A percentile compares a stretch with the other conserved stretches of the same genome.
Conservation (phyloP, 1,140 invertebrate genomes). For the Drosophila pachea region DNA sequence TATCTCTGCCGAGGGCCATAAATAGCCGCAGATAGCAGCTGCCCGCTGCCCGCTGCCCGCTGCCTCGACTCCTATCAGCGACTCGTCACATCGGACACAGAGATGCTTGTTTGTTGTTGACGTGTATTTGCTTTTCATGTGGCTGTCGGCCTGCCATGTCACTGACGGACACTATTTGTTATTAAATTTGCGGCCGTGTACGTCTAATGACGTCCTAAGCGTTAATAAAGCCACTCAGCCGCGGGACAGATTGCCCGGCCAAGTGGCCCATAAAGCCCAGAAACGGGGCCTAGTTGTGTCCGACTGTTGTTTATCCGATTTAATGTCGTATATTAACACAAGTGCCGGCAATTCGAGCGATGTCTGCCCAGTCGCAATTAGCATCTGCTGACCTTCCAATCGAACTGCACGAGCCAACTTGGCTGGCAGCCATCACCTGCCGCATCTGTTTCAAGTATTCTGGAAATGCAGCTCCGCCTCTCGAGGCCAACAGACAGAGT, state of each 20-base stretch:
- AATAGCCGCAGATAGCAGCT: conserved; percentile 27
- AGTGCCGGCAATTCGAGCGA: conserved; percentile 21
- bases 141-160: conserved; percentile 29
- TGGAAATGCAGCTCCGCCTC: too few species aligned
- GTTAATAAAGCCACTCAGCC: conserved; percentile 28
- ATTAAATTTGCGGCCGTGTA: conserved; percentile 44
- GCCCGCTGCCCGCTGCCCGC: neutral
- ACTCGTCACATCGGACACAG: conserved; percentile 31
- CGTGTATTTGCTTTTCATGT: neutral
- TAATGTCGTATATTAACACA: neutral
- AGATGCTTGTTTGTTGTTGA: conserved; percentile 35
- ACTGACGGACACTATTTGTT: conserved; percentile 60
- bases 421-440: too few species aligned
- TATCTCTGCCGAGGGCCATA: conserved; percentile 19
- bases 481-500: neutral
- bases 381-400: conserved; percentile 11
- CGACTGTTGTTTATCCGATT: conserved; percentile 3
- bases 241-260: neutral
- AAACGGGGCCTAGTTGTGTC: neutral
- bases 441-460: too few species aligned
- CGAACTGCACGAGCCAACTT: too few species aligned
- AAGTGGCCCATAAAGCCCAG: conserved; percentile 5
- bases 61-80: conserved; percentile 22
- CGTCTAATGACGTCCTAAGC: conserved; percentile 38
- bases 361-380: conserved; percentile 4